phyloP scores from a whole-genome alignment of 2,888 invertebrate species.

The Cheilosia soror region DNA sequence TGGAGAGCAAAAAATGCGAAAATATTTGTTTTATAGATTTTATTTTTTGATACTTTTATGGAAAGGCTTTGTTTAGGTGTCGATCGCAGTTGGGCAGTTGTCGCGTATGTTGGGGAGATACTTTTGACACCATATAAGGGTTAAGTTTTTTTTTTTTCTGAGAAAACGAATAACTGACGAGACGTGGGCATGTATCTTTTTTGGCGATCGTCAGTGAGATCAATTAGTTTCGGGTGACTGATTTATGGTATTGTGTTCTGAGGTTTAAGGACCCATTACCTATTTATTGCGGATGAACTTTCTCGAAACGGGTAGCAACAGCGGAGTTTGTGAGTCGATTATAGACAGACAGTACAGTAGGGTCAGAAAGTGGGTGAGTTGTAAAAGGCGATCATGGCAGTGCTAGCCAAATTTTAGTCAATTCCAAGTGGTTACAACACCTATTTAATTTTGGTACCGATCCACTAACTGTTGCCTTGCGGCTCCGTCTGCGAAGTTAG shows the following conservation, averaged over 20 bases:
- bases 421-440: too few relatives aligned
- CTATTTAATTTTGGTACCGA: too few relatives aligned
- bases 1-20: slow-evolving; percentile 28
- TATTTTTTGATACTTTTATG: slow-evolving; percentile 13
- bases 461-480: too few relatives aligned
- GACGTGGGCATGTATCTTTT: background rate
- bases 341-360: too few relatives aligned
- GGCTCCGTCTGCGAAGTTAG: too few relatives aligned
- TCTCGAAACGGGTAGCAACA: background rate
- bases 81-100: slow-evolving; percentile 3
- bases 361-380: too few relatives aligned
- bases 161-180: background rate
- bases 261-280: background rate
- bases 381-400: too few relatives aligned
- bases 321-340: background rate
- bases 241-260: slow-evolving; percentile 40
- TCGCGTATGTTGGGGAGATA: slow-evolving; percentile 39
- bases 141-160: background rate
- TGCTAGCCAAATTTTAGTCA: too few relatives aligned
- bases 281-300: slow-evolving; percentile 14
- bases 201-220: slow-evolving; percentile 27
- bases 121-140: slow-evolving; percentile 55
- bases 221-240: slow-evolving; percentile 55
- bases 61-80: slow-evolving; percentile 50
- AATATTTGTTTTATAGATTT: background rate